phyloP scores from a whole-genome alignment of 2,888 invertebrate genomes.

The Idaea aversata region DNA sequence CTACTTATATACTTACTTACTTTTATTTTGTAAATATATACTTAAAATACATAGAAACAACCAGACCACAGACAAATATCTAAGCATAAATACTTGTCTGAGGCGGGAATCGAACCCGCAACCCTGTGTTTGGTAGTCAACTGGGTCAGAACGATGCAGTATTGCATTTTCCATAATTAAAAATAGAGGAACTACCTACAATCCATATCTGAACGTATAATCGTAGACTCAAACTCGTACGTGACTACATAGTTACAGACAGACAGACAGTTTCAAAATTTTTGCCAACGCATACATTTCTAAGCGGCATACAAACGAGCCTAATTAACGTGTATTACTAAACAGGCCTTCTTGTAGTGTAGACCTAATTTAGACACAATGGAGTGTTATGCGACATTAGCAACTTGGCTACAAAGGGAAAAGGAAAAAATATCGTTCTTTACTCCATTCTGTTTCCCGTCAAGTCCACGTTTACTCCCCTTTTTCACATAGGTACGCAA shows the following conservation, averaged over 20 bases:
- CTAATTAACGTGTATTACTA: background rate
- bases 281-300: background rate
- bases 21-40: no score
- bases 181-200: background rate
- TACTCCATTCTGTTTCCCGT: no score
- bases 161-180: background rate
- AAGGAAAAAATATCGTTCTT: no score
- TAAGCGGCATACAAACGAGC: background rate
- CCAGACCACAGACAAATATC: no score
- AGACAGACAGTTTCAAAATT: background rate
- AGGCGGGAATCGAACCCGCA: no score
- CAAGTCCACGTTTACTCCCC: no score
- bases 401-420: background rate
- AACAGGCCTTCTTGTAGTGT: background rate
- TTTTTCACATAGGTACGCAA: no score
- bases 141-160: no score
- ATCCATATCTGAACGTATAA: background rate
- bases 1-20: no score
- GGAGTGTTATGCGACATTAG: background rate
- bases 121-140: no score
- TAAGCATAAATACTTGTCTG: no score
- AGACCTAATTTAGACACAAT: background rate
- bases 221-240: background rate
- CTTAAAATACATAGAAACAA: no score
- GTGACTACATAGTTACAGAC: conserved; percentile 6